phyloP scores from a whole-genome alignment of 2,113 vertebrate genomes.

The Zosterops pallidus region DNA sequence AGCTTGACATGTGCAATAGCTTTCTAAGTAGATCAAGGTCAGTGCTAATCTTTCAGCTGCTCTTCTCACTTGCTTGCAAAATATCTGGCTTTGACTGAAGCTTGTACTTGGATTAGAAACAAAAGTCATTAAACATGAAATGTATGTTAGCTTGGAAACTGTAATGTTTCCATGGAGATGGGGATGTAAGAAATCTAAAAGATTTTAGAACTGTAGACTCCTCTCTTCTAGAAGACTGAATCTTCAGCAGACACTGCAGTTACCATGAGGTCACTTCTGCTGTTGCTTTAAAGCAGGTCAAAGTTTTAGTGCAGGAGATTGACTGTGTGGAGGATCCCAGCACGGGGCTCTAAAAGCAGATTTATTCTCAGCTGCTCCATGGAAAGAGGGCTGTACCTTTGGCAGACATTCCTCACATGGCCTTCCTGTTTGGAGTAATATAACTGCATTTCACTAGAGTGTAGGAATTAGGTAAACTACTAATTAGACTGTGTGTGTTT shows the following conservation, averaged over 20 bases:
- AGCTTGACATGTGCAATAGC: not conserved
- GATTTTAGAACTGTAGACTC: not conserved
- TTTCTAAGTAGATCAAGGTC: not conserved
- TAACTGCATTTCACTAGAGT: not conserved
- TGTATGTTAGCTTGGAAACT: not conserved
- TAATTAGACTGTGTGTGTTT: not conserved
- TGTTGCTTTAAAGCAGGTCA: not conserved
- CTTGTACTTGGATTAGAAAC: not conserved
- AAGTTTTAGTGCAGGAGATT: not conserved
- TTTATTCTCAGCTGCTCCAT: not conserved
- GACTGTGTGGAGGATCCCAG: not conserved
- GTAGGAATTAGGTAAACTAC: not conserved
- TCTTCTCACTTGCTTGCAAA: not conserved
- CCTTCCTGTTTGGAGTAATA: not conserved
- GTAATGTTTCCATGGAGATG: constrained; percentile 9
- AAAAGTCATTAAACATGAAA: not conserved
- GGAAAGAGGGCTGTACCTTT: not conserved
- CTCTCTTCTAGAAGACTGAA: not conserved
- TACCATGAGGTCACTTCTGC: not conserved
- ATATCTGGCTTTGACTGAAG: not conserved
- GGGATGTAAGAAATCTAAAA: not conserved
- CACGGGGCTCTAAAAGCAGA: not conserved
- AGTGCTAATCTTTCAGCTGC: not conserved
- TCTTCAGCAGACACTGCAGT: not conserved
- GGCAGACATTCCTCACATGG: not conserved